Conservation (phyloP, 2,113 vertebrate species). For the Sapajus apella region DNA sequence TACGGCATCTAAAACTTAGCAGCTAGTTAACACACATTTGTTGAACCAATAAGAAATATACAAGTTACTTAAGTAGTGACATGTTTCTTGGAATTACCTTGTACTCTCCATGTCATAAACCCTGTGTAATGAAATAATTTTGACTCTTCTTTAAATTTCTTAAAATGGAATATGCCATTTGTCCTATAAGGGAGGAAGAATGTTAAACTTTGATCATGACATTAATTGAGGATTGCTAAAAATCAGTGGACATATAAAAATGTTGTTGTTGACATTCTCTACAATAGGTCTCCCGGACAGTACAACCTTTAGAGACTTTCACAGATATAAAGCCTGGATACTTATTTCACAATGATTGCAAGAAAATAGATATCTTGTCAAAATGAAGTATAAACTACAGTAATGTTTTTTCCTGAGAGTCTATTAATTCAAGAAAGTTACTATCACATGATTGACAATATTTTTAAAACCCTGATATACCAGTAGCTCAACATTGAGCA, state of each 20-base stretch:
- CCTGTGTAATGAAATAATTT: not conserved
- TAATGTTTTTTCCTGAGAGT: constrained; percentile 69
- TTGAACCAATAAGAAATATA: not conserved
- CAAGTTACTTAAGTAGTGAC: not conserved
- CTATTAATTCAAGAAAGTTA: constrained; percentile 55
- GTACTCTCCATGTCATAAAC: not conserved
- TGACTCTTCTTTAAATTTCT: not conserved
- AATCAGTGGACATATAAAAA: not conserved
- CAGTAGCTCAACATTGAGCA: not conserved
- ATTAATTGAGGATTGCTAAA: not conserved
- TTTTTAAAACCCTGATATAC: constrained; percentile 37
- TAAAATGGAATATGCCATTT: not conserved
- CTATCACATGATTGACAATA: constrained; percentile 23
- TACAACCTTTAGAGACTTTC: not conserved
- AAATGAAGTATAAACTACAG: constrained; percentile 40
- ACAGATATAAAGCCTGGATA: not conserved
- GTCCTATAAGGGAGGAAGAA: not conserved
- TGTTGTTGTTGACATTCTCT: not conserved
- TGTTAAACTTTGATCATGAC: not conserved
- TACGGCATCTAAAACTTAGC: not conserved
- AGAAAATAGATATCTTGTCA: constrained; percentile 62
- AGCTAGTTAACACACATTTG: not conserved
- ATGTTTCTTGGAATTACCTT: not conserved
- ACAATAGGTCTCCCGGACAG: not conserved
- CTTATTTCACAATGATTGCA: constrained; percentile 59